phyloP scores from a whole-genome alignment of 2,797 vertebrate species.

The Rhabdomys pumilio region DNA sequence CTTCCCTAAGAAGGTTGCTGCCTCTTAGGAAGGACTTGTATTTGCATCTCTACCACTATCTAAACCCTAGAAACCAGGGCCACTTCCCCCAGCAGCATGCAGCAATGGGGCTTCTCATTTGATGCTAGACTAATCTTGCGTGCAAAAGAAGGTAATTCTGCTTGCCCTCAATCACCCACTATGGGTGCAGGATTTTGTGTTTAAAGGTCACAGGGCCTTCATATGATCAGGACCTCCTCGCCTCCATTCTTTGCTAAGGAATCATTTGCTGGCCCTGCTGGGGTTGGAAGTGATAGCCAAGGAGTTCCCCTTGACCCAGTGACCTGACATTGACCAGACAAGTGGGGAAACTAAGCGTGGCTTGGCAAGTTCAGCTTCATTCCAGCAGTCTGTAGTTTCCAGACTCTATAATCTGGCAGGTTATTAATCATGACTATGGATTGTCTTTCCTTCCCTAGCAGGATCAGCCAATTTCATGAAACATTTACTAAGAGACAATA shows the following conservation, averaged over 20 bases:
- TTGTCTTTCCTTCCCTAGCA: constrained; percentile 42
- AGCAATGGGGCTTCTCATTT: background rate
- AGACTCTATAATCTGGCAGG: background rate
- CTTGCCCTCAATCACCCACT: accelerated
- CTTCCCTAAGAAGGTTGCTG: background rate
- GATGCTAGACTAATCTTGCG: background rate
- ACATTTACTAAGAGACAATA: constrained; percentile 43
- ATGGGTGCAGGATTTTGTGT: background rate
- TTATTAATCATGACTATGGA: constrained; percentile 32
- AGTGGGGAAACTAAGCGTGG: background rate
- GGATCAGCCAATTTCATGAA: constrained; percentile 53
- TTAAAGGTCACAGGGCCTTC: background rate
- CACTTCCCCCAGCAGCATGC: accelerated
- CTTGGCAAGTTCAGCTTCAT: constrained; percentile 6
- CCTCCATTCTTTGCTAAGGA: background rate
- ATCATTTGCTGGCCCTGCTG: accelerated
- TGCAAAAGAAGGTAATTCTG: background rate
- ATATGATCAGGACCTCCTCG: background rate
- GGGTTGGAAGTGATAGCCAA: background rate
- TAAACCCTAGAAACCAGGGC: constrained; percentile 46
- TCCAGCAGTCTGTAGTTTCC: background rate
- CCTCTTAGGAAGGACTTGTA: constrained; percentile 71
- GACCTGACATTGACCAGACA: background rate
- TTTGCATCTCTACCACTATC: constrained; percentile 79
- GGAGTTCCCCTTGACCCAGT: background rate